Conservation (phyloP, 2,888 invertebrate species). For the Phyllotreta cruciferae region DNA sequence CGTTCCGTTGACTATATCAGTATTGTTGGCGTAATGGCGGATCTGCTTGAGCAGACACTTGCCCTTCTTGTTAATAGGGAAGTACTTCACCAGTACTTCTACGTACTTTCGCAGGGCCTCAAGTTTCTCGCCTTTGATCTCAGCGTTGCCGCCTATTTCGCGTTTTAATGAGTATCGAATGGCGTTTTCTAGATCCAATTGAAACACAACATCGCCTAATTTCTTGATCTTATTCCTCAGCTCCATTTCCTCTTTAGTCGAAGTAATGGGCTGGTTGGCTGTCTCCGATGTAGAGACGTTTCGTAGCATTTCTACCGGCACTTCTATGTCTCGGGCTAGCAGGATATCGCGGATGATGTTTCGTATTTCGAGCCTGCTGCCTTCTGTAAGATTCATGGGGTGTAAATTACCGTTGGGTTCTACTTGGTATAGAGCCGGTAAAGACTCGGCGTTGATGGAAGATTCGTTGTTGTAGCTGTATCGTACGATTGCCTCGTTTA, state of each 20-base stretch:
- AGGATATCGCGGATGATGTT: conserved; percentile 65
- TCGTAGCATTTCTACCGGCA: conserved; percentile 27
- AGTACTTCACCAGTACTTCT: conserved; percentile 74
- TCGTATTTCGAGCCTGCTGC: conserved; percentile 50
- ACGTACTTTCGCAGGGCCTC: conserved; percentile 78
- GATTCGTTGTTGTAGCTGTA: conserved; percentile 64
- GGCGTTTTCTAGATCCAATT: conserved; percentile 87
- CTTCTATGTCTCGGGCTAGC: conserved; percentile 53
- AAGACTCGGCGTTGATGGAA: conserved; percentile 60
- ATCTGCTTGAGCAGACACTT: conserved; percentile 71
- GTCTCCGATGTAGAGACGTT: conserved; percentile 8
- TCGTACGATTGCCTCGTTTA: conserved; percentile 66
- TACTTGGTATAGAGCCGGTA: conserved; percentile 66
- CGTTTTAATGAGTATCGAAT: conserved; percentile 76
- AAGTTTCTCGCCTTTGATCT: conserved; percentile 76
- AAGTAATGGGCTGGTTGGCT: background rate
- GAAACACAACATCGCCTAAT: conserved; percentile 72
- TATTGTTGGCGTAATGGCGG: conserved; percentile 62
- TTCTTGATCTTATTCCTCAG: conserved; percentile 54
- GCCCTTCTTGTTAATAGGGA: conserved; percentile 79
- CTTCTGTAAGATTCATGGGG: conserved; percentile 31
- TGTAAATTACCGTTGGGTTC: conserved; percentile 52
- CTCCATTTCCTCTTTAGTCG: conserved; percentile 45
- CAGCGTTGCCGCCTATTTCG: conserved; percentile 78
- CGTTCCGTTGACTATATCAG: conserved; percentile 66